Percentiles rank a stretch among this genome's conserved stretches.
Conservation (phyloP, 2,113 vertebrate species). For the Okapia johnstoni region DNA sequence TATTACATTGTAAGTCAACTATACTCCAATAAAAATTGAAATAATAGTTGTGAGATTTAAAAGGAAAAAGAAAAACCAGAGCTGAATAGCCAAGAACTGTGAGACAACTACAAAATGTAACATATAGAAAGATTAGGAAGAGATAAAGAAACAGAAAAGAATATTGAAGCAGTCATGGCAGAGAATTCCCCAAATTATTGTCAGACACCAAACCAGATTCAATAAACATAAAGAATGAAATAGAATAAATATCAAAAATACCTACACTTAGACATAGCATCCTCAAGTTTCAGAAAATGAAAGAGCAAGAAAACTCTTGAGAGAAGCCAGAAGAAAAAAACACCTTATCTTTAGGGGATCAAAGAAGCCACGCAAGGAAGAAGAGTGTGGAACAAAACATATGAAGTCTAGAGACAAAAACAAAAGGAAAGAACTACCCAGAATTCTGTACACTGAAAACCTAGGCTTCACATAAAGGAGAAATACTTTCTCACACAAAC, state of each 20-base stretch:
- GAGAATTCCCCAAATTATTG: neutral
- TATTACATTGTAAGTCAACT: neutral
- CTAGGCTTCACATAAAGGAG: neutral
- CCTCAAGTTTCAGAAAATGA: neutral
- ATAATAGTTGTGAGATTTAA: neutral
- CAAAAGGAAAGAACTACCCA: neutral
- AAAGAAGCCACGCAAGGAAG: neutral
- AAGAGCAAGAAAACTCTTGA: neutral
- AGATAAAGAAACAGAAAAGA: neutral
- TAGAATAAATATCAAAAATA: neutral
- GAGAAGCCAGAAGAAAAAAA: neutral
- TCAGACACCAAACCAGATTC: neutral
- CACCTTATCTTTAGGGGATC: neutral
- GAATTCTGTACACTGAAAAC: neutral
- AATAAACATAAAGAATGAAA: neutral
- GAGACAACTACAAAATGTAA: neutral
- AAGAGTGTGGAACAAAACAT: neutral
- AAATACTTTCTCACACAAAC: neutral
- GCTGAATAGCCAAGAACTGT: neutral
- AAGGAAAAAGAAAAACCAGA: neutral
- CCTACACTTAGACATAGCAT: neutral
- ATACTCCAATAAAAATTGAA: neutral
- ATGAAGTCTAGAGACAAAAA: neutral
- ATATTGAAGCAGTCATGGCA: neutral
- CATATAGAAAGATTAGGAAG: neutral